Base-by-base conservation (phyloP, 1,140 invertebrate species). In the Halesus radiatus region DNA sequence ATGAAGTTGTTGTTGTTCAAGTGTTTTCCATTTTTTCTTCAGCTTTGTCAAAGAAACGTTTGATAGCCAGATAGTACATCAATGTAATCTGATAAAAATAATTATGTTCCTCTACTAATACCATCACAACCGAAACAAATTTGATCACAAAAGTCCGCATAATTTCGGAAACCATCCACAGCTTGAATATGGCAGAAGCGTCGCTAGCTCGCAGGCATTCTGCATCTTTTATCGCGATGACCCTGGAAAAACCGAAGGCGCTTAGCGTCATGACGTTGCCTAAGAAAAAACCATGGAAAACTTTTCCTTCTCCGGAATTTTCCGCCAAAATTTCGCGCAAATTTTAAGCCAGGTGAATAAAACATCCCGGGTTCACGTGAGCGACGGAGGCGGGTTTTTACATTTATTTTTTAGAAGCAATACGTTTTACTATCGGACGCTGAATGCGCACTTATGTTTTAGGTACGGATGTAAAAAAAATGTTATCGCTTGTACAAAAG, bases 201-300 rank as follows among this genome's bases (percentile, higher is more conserved):
- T 45, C 37, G 53, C 54, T 56, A 4, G 53, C 72, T 56, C n/a
- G 20, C 13, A 18, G 54, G 18, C 22, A 58, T 58, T 75, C 7
- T 58, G 72, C 72, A 75, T 75, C 72, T 75, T 75, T 75, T 60
- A 75, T 75, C 23, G 72, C 32, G 72, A 75, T 75, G 23, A 75
- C 58, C n/a, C 50, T 37, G 23, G 66, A 75, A 58, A 45, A 75
- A 5, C 54, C 52, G 53, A 4, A 53, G 53, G 18, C 72, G 72
- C 70, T 74, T 56, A 74, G 70, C 70, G 18, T 26, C 10, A 52
- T 4, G 16, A 37, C 26, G 18, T 23, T 20, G 68, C 18, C 20
- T 45, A 22, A 72, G 45, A 72, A 70, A 50, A 45, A 45, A 20
- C 29, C 29, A 18, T 8, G 20, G 7, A 45, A 26, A 72, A 52